These are phyloP conservation scores for Synodontis membranacea DNA, from an alignment of 2,113 vertebrate genomes.

Conservation along the genomic window DNA sequence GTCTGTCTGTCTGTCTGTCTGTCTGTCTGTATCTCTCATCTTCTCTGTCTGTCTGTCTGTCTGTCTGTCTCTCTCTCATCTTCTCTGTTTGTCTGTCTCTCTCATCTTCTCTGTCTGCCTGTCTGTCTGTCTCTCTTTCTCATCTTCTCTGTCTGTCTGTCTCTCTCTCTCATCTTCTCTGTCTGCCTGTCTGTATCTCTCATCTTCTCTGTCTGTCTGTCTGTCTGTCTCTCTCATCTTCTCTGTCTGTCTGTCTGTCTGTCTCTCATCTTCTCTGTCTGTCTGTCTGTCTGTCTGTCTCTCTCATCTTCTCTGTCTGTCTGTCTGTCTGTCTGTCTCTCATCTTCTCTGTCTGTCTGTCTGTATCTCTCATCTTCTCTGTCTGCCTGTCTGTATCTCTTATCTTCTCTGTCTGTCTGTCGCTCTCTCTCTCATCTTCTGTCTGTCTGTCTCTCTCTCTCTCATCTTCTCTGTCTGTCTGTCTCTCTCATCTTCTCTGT, in stretches of 20 bases:
- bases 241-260: not conserved
- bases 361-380: not conserved
- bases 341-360: not conserved
- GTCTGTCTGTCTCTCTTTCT: not conserved
- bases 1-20: not conserved
- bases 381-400: not conserved
- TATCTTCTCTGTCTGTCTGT: not conserved
- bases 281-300: not conserved
- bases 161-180: not conserved
- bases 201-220: not conserved
- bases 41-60: no score
- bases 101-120: not conserved
- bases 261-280: not conserved
- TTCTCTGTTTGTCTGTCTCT: no score
- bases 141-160: no score
- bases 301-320: not conserved
- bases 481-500: not conserved
- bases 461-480: not conserved
- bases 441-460: not conserved
- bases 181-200: not conserved
- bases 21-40: no score
- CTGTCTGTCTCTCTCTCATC: no score
- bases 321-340: no score
- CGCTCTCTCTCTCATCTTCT: not conserved
- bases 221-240: not conserved